Evolutionary conservation across 2,888 invertebrate genomes (phyloP).

Genomic region (Netelia inedita): DNA sequence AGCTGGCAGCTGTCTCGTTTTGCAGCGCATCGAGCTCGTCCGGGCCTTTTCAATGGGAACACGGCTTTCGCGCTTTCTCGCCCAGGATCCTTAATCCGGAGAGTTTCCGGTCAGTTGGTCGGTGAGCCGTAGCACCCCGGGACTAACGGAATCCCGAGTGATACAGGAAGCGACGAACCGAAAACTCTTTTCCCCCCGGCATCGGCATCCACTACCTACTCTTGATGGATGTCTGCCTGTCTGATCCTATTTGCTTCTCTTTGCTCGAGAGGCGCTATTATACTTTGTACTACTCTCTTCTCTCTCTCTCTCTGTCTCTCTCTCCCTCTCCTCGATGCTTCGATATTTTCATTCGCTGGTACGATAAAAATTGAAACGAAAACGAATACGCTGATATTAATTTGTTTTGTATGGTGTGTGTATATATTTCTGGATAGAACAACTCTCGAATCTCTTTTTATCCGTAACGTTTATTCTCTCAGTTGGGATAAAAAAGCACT

Average conservation of each 20-base stretch:
- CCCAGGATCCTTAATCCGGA: constrained; percentile 66
- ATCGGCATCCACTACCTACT: constrained; percentile 39
- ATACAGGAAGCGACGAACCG: constrained; percentile 80
- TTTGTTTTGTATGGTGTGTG: not conserved
- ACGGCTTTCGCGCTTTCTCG: constrained; percentile 48
- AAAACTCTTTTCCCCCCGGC: constrained; percentile 69
- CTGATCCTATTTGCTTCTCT: constrained; percentile 45
- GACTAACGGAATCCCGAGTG: constrained; percentile 76
- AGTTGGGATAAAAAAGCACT: not conserved
- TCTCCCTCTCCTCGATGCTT: not conserved
- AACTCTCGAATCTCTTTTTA: constrained; percentile 4
- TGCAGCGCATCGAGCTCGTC: not conserved
- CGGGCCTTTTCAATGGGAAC: constrained; percentile 1
- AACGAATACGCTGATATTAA: not conserved
- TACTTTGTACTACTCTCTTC: constrained; percentile 21
- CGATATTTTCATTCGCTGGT: not conserved
- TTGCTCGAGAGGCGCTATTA: constrained; percentile 29
- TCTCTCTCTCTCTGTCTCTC: not conserved
- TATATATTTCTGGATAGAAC: not conserved
- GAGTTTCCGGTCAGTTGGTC: constrained; percentile 81
- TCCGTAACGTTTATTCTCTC: constrained; percentile 27
- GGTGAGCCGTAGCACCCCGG: constrained; percentile 72
- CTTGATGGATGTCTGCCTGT: constrained; percentile 20
- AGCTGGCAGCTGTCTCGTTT: constrained; percentile 11
- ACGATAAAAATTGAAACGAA: not conserved